Evolutionary conservation across 2,888 invertebrate species (phyloP).

Genomic region (Agrochola lychnidis): DNA sequence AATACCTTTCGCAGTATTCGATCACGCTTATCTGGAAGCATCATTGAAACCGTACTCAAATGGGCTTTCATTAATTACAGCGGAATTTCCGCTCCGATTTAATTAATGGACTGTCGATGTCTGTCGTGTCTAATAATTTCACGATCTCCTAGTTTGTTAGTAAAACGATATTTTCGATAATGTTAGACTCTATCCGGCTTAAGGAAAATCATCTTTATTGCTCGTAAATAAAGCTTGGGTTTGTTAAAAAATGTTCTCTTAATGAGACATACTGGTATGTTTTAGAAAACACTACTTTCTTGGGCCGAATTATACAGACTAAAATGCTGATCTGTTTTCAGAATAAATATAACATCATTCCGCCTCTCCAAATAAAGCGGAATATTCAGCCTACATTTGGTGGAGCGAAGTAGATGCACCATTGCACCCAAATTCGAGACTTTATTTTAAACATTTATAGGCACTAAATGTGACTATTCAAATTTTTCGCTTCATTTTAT

Average conservation of each 20-base stretch:
- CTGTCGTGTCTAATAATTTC: conserved; percentile 68
- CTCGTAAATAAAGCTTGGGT: conserved; percentile 12
- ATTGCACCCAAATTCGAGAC: conserved; percentile 21
- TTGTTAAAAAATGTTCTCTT: not conserved
- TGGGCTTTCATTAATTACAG: conserved; percentile 78
- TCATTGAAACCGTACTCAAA: conserved; percentile 69
- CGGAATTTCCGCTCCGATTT: conserved; percentile 75
- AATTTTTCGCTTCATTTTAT: conserved; percentile 24
- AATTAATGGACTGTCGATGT: conserved; percentile 78
- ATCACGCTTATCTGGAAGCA: conserved; percentile 63
- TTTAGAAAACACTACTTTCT: conserved; percentile 13
- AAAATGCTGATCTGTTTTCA: conserved; percentile 13
- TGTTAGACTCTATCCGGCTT: not conserved
- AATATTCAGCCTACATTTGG: conserved; percentile 29
- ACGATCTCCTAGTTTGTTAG: conserved; percentile 51
- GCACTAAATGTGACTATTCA: conserved; percentile 20
- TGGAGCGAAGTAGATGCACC: conserved; percentile 10
- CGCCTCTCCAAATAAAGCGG: conserved; percentile 1
- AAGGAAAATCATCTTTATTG: conserved; percentile 31
- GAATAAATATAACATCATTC: conserved; percentile 1
- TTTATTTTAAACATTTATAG: conserved; percentile 30
- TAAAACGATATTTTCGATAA: conserved; percentile 52
- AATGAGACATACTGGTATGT: conserved; percentile 35
- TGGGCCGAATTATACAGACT: not conserved
- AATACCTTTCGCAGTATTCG: conserved; percentile 28